A percentile compares a stretch with the other conserved stretches of the same genome.
phyloP scores from a whole-genome alignment of 2,113 vertebrate genomes.

The Ondatra zibethicus region DNA sequence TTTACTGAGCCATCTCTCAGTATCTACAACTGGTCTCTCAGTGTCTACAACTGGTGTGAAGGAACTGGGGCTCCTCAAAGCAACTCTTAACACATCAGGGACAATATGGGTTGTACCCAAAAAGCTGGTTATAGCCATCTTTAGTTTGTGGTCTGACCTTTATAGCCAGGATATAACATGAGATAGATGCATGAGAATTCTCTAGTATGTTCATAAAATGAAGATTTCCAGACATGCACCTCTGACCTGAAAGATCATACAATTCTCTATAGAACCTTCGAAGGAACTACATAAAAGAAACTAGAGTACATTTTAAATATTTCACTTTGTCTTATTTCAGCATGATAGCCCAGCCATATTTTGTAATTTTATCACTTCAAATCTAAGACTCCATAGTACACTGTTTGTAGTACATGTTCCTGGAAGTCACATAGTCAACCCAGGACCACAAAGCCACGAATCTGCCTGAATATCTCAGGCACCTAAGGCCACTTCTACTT shows the following conservation, averaged over 20 bases:
- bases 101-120: not conserved
- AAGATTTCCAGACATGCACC: not conserved
- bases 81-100: not conserved
- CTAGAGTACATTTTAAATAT: not conserved
- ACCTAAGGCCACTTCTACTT: not conserved
- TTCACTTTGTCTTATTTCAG: not conserved
- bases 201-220: not conserved
- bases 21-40: not conserved
- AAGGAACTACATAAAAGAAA: not conserved
- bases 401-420: not conserved
- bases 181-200: not conserved
- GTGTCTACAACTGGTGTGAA: not conserved
- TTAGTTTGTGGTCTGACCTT: conserved; percentile 34
- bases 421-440: not conserved
- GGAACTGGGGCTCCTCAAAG: not conserved
- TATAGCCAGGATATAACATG: not conserved
- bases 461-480: not conserved
- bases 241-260: not conserved
- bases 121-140: not conserved
- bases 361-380: not conserved
- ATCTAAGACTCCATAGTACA: conserved; percentile 17
- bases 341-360: not conserved
- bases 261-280: not conserved
- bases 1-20: not conserved
- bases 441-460: not conserved